These are phyloP conservation scores for Taeniopygia guttata DNA, from an alignment of 2,797 vertebrate species.

Conservation along the genomic window DNA sequence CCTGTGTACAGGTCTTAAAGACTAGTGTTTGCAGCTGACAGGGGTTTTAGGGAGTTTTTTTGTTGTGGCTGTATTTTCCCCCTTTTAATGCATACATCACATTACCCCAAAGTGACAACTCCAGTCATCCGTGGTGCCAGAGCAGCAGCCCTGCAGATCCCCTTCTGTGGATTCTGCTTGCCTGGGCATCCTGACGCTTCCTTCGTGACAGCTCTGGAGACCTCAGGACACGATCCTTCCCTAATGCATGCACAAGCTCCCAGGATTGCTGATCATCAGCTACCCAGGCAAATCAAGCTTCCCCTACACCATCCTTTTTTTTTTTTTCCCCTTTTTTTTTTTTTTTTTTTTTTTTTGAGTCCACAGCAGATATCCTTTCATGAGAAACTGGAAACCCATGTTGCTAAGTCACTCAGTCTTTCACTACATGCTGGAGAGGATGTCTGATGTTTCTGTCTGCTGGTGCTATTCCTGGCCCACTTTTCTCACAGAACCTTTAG, in stretches of 20 bases:
- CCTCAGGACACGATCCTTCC: not conserved
- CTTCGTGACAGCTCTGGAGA: slow-evolving; percentile 35
- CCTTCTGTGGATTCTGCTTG: slow-evolving; percentile 57
- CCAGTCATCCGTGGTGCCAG: not conserved
- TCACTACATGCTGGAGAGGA: not conserved
- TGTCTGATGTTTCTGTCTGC: slow-evolving; percentile 12
- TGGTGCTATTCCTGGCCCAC: not conserved
- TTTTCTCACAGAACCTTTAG: slow-evolving; percentile 14
- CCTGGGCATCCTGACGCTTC: slow-evolving; percentile 45
- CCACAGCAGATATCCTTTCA: slow-evolving; percentile 7
- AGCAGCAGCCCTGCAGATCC: slow-evolving; percentile 3
- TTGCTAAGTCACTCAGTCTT: slow-evolving; percentile 5
- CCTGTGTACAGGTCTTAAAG: not conserved
- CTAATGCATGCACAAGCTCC: not conserved
- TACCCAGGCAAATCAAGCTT: not conserved
- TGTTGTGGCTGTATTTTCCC: not conserved
- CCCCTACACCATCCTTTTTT: no score
- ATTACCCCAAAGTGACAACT: slow-evolving; percentile 47
- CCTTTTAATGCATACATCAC: slow-evolving; percentile 16
- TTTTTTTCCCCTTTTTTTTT: not conserved
- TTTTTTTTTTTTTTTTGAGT: not conserved
- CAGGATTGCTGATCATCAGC: not conserved
- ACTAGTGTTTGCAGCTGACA: not conserved
- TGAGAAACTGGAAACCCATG: not conserved
- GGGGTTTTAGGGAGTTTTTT: not conserved